phyloP scores from a whole-genome alignment of 1,140 invertebrate species.

The Ceratosolen fusciceps region DNA sequence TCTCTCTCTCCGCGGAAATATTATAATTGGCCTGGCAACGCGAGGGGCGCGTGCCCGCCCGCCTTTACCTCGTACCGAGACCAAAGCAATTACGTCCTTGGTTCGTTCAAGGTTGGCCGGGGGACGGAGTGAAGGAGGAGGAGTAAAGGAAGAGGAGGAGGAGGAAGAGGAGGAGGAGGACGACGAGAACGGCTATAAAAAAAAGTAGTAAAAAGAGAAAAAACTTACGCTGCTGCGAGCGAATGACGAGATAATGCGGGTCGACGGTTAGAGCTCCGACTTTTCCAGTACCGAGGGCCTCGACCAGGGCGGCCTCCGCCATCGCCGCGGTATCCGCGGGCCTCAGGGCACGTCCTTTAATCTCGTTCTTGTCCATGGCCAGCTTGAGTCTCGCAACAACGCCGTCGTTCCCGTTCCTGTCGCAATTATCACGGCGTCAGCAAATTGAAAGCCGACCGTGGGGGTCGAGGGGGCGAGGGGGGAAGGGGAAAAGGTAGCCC shows the following conservation, averaged over 20 bases:
- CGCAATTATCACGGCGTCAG: neutral
- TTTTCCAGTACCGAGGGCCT: constrained; percentile 79
- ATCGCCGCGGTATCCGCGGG: constrained; percentile 68
- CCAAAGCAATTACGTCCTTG: no score
- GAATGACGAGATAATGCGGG: constrained; percentile 80
- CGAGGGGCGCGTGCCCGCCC: no score
- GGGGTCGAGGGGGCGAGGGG: no score
- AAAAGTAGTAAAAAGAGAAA: neutral
- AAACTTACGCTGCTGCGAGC: constrained; percentile 71
- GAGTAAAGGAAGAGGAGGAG: no score
- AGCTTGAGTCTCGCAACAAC: constrained; percentile 79
- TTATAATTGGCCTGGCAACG: no score
- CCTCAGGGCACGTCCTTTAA: constrained; percentile 73
- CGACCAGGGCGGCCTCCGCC: constrained; percentile 74
- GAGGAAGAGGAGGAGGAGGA: no score
- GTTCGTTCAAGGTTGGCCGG: no score
- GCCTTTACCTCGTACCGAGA: no score
- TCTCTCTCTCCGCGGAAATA: no score
- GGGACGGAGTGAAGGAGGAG: no score
- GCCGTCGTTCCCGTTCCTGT: constrained; percentile 72
- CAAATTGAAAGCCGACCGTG: constrained; percentile 3
- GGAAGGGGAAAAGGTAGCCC: no score
- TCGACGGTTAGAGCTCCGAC: constrained; percentile 86
- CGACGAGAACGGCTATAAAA: no score
- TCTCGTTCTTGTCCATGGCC: constrained; percentile 77